Evolutionary conservation across 2,113 vertebrate genomes (phyloP).

Genomic region (Cromileptes altivelis): DNA sequence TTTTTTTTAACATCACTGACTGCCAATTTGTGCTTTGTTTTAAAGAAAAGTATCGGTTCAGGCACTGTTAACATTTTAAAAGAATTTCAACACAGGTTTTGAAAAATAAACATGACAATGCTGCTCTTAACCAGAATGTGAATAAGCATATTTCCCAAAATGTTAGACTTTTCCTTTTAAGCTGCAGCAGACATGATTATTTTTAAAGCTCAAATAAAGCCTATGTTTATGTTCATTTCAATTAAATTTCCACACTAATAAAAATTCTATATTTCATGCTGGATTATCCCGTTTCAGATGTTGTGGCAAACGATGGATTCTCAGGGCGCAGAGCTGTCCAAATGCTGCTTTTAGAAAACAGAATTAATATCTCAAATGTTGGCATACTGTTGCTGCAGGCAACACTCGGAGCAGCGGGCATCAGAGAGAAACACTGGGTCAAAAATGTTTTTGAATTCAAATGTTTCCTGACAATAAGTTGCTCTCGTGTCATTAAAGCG

Average conservation of each 20-base stretch:
- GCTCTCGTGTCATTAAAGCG: slow-evolving; percentile 44
- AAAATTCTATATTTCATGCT: slow-evolving; percentile 23
- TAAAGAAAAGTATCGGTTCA: too few relatives aligned
- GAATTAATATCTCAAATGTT: slow-evolving; percentile 26
- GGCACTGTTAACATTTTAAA: too few relatives aligned
- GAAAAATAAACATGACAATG: too few relatives aligned
- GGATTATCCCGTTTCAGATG: slow-evolving; percentile 1
- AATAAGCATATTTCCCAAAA: not conserved
- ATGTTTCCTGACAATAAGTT: slow-evolving; percentile 42
- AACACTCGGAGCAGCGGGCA: not conserved
- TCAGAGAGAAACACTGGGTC: slow-evolving; percentile 29
- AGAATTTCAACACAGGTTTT: too few relatives aligned
- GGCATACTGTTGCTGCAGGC: slow-evolving; percentile 30
- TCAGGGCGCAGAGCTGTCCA: slow-evolving; percentile 10
- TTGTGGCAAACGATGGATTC: not conserved
- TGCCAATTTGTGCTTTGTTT: too few relatives aligned
- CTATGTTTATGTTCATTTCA: not conserved
- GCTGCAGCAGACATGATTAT: not conserved
- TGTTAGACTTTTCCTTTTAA: not conserved
- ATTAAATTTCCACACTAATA: slow-evolving; percentile 11
- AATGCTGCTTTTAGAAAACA: not conserved
- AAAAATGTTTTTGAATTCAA: slow-evolving; percentile 43
- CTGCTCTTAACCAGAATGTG: not conserved
- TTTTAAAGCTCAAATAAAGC: not conserved
- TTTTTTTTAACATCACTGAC: too few relatives aligned